These are phyloP conservation scores for Stegana nigrithorax DNA, from an alignment of 2,888 invertebrate species.

Conservation along the genomic window DNA sequence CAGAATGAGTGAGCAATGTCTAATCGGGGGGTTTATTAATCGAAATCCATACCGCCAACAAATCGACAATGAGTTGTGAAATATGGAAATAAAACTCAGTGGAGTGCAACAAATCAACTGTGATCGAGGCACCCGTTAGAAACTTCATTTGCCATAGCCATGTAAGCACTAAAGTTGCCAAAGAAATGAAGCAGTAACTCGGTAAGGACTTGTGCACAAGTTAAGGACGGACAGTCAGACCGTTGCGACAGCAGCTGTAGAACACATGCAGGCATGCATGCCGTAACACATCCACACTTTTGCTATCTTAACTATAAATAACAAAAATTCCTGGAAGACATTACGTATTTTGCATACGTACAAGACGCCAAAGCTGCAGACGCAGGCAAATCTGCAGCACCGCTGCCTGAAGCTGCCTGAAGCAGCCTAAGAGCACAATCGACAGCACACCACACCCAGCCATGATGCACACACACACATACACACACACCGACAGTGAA, in stretches of 20 bases:
- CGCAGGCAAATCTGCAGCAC: background rate
- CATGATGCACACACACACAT: conserved; percentile 12
- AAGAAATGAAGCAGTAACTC: conserved; percentile 59
- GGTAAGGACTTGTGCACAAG: no score
- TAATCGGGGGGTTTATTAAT: no score
- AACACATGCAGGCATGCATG: conserved; percentile 49
- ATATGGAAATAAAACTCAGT: no score
- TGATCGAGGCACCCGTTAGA: no score
- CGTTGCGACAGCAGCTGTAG: background rate
- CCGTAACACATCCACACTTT: conserved; percentile 55
- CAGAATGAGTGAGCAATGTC: no score
- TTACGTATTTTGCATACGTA: conserved; percentile 53
- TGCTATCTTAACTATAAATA: conserved; percentile 59
- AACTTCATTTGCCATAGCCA: conserved; percentile 10
- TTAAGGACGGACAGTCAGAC: background rate
- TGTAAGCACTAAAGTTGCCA: conserved; percentile 30
- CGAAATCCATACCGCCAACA: no score
- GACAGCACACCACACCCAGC: no score
- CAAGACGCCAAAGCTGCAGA: conserved; percentile 36
- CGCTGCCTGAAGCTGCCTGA: background rate
- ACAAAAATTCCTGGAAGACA: conserved; percentile 60
- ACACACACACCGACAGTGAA: conserved; percentile 35
- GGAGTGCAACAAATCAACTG: no score
- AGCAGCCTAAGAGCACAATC: no score
- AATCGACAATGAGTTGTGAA: no score